Evolutionary conservation across 2,888 invertebrate species (phyloP).

Genomic region (Rotaria macrura): DNA sequence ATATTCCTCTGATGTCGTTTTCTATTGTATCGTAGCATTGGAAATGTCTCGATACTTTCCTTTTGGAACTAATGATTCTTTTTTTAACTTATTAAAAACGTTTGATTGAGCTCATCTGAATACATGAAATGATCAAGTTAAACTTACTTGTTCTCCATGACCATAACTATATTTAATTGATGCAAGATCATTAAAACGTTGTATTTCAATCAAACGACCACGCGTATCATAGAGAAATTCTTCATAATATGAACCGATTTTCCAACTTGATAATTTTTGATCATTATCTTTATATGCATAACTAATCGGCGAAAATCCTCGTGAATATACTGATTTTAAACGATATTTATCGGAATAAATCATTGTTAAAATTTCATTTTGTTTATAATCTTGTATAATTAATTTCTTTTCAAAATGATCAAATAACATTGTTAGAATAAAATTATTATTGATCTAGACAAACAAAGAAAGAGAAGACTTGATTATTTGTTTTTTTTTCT

Average conservation of each 20-base stretch:
- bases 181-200: neutral
- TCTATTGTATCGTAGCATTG: too few species aligned
- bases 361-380: neutral
- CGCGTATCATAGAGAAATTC: neutral
- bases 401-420: conserved; percentile 5
- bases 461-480: neutral
- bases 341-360: neutral
- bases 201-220: conserved; percentile 17
- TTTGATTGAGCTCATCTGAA: too few species aligned
- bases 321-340: neutral
- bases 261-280: conserved; percentile 1
- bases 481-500: too few species aligned
- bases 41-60: too few species aligned
- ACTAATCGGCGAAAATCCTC: neutral
- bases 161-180: conserved; percentile 16
- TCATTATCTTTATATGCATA: neutral
- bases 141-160: neutral
- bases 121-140: too few species aligned
- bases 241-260: conserved; percentile 6
- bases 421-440: neutral
- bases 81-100: too few species aligned
- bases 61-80: too few species aligned
- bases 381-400: neutral
- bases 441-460: neutral
- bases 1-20: too few species aligned